Evolutionary conservation across 2,888 invertebrate genomes (phyloP).

Genomic region (Drosophila diplacantha): DNA sequence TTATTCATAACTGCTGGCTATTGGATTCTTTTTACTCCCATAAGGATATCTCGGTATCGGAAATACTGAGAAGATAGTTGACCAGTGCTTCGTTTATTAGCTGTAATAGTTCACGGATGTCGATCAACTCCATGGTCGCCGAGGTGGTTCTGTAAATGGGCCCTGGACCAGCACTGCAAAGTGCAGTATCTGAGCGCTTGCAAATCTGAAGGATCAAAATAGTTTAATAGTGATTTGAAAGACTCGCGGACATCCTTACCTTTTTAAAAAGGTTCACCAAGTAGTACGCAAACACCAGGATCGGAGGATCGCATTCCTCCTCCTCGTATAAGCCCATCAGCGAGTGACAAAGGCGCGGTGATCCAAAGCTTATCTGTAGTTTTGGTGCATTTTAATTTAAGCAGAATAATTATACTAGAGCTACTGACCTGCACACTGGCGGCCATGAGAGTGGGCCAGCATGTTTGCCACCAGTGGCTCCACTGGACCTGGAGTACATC

Average conservation of each 20-base stretch:
- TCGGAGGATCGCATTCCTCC: conserved; percentile 6
- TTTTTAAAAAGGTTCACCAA: background rate
- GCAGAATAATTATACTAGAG: background rate
- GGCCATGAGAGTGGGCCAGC: conserved; percentile 1
- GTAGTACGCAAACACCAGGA: background rate
- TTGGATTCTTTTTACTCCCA: background rate
- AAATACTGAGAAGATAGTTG: conserved; percentile 35
- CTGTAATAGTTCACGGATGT: conserved; percentile 24
- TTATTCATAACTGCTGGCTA: background rate
- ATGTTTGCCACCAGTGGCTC: conserved; percentile 6
- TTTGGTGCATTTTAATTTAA: background rate
- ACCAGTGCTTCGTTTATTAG: conserved; percentile 42
- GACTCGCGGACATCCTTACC: background rate
- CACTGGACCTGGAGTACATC: conserved; percentile 10
- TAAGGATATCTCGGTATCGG: conserved; percentile 1
- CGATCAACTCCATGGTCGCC: conserved; percentile 47
- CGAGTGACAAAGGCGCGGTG: conserved; percentile 9
- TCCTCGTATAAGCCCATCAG: conserved; percentile 16
- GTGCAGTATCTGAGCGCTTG: conserved; percentile 21
- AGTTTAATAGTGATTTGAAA: background rate
- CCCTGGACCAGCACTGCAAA: conserved; percentile 16
- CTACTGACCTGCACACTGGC: conserved; percentile 4
- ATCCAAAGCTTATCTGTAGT: conserved; percentile 12
- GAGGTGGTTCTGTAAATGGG: conserved; percentile 30
- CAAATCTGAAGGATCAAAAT: conserved; percentile 31